Evolutionary conservation across 2,113 vertebrate genomes (phyloP), one percentile per base, ranked within the genome.

Genomic region (Zosterops japonicus): DNA sequence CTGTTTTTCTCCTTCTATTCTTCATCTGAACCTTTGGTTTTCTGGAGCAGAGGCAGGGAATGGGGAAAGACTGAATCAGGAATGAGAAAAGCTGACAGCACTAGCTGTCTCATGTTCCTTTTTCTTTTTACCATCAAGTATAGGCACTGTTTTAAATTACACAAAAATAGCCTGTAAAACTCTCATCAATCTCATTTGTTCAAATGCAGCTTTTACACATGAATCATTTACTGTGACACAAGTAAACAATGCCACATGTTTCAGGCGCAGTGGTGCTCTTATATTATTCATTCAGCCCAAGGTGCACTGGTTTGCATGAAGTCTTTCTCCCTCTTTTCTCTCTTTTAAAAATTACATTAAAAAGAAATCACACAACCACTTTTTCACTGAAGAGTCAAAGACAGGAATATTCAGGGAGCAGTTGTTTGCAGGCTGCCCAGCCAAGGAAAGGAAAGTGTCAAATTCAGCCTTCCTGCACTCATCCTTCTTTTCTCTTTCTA

Each of bases 161-260:
- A 64, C 20, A 90, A 93, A 97, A 97, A 92, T 85, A 95, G 94
- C 89, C 80, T 92, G 64, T 68, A 94, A 75, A 91, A 87, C 57
- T 84, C 88, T 94, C 97, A 74, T 96, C 94, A 61, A 53, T 97
- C 94, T 93, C 90, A 90, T 82, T 95, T 94, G 94, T 87, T 95
- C 83, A 91, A 78, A 77, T 72, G 83, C 92, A 97, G 69, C 83
- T 96, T 97, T 97, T 96, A 90, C 90, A 95, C 83, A 96, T 96
- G 96, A 95, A 98, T 96, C 89, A 95, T 94, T 96, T 90, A 84
- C 83, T 93, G 87, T 94, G 95, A 96, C 87, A n/a, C 29, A 12
- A 93, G 89, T 91, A 98, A 98, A 97, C 94, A 97, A 94, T 93
- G 94, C 92, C 97, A 96, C 96, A 95, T 96, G 94, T 97, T 94